These are phyloP conservation scores for Bimastos eiseni DNA, from an alignment of 2,888 invertebrate species.

Conservation along the genomic window DNA sequence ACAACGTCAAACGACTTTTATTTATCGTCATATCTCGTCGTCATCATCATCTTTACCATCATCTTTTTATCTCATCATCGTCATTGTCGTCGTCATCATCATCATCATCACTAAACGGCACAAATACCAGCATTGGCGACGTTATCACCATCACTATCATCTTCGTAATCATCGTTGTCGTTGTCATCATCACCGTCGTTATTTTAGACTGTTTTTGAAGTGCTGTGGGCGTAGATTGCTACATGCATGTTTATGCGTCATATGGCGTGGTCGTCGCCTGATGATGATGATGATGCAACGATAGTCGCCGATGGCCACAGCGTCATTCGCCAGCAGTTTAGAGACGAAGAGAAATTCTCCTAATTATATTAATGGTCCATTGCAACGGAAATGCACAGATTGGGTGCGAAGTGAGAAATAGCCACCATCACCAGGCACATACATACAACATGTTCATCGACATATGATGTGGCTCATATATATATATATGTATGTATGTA, in stretches of 20 bases:
- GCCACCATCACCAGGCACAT: not conserved
- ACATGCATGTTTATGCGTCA: no score
- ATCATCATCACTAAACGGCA: not conserved
- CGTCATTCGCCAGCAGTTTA: conserved; percentile 6
- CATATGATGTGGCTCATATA: no score
- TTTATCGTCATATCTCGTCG: no score
- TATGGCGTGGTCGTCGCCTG: not conserved
- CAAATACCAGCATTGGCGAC: no score
- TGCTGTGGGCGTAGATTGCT: not conserved
- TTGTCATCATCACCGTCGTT: not conserved
- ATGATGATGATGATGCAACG: not conserved
- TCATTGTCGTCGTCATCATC: not conserved
- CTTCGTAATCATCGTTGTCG: no score
- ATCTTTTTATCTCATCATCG: no score
- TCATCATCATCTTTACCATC: no score
- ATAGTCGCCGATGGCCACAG: not conserved
- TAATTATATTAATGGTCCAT: not conserved
- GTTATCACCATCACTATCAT: no score
- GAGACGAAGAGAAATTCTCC: not conserved
- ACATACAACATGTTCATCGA: not conserved
- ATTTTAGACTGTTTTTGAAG: not conserved
- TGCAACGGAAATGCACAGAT: not conserved
- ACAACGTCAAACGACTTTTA: not conserved
- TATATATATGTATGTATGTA: not conserved
- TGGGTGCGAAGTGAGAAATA: not conserved